A percentile compares a stretch with the other conserved stretches of the same genome.
Evolutionary conservation across 2,113 vertebrate species (phyloP).

Genomic region (Camelus dromedarius): DNA sequence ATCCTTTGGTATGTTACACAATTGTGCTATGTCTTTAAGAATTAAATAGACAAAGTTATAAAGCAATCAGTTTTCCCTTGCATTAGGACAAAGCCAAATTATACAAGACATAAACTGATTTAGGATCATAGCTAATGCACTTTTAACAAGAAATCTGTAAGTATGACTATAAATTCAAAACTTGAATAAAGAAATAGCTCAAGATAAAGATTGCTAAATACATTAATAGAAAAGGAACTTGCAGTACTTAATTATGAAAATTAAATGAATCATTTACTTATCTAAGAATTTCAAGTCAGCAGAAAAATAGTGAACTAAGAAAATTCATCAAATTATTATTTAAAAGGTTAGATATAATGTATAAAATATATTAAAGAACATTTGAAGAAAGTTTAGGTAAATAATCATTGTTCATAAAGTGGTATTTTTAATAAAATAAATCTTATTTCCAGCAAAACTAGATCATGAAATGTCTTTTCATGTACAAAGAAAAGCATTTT

Average conservation of each 20-base stretch:
- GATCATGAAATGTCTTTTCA: background rate
- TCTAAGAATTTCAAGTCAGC: background rate
- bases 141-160: constrained; percentile 6
- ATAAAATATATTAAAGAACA: background rate
- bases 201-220: background rate
- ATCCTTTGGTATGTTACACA: background rate
- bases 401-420: background rate
- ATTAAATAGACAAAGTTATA: background rate
- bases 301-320: background rate
- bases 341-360: background rate
- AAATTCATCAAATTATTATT: background rate
- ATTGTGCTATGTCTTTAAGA: background rate
- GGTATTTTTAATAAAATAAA: background rate
- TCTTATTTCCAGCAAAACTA: background rate
- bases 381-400: background rate
- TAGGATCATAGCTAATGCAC: background rate
- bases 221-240: background rate
- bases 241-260: background rate
- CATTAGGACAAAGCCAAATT: background rate
- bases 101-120: background rate
- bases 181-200: background rate
- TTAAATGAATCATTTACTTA: background rate
- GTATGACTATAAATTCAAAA: background rate
- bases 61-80: background rate
- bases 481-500: background rate